Conservation (phyloP, 2,888 invertebrate genomes). For the Thera britannica region DNA sequence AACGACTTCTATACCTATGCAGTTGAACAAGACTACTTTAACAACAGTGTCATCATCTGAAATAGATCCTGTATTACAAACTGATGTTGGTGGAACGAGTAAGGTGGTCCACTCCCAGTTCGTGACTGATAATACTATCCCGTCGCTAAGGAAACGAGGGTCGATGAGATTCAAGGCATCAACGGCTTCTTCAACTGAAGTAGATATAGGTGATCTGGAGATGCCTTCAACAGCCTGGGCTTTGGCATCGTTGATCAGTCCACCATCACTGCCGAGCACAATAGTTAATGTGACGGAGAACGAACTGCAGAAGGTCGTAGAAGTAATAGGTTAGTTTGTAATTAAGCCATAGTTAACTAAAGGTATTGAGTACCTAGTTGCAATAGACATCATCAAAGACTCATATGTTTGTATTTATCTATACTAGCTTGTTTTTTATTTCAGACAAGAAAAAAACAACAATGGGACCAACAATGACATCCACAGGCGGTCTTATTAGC, state of each 20-base stretch:
- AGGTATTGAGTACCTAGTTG: too few relatives aligned
- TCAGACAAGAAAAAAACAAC: constrained; percentile 67
- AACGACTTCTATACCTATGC: constrained; percentile 53
- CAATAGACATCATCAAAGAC: too few relatives aligned
- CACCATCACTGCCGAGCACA: constrained; percentile 60
- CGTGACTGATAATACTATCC: constrained; percentile 77
- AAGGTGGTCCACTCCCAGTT: constrained; percentile 73
- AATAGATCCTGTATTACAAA: constrained; percentile 78
- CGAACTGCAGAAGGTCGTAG: constrained; percentile 75
- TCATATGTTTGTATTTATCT: too few relatives aligned
- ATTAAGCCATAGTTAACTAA: not conserved
- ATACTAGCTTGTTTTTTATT: constrained; percentile 45
- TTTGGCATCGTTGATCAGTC: constrained; percentile 74
- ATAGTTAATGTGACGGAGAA: constrained; percentile 68
- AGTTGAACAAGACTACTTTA: constrained; percentile 57
- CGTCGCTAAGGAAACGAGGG: constrained; percentile 78
- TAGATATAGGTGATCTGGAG: constrained; percentile 64
- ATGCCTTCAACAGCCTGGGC: constrained; percentile 83
- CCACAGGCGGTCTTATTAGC: constrained; percentile 54
- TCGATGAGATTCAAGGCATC: constrained; percentile 73
- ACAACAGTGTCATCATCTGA: constrained; percentile 78
- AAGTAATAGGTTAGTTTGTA: constrained; percentile 63
- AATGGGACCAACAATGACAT: constrained; percentile 52
- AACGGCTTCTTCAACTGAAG: constrained; percentile 60
- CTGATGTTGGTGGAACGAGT: constrained; percentile 67